Conservation (phyloP, 2,797 vertebrate species). For the Hozukius guyotensis region DNA sequence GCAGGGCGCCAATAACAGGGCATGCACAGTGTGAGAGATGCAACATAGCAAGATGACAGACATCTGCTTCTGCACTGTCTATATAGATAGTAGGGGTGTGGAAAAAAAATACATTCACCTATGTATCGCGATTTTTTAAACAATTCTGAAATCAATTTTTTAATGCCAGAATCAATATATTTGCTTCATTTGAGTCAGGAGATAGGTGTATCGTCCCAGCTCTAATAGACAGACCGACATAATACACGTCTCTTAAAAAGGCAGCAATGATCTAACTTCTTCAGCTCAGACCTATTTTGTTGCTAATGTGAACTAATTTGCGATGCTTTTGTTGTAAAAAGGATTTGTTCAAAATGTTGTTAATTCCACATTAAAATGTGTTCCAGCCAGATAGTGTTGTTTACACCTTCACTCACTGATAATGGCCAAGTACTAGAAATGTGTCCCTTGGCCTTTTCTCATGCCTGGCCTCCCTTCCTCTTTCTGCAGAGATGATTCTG, state of each 20-base stretch:
- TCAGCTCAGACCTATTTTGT: not conserved
- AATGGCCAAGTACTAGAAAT: slow-evolving; percentile 27
- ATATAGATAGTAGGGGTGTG: not conserved
- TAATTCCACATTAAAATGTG: not conserved
- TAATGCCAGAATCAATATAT: too few species aligned
- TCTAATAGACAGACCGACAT: too few species aligned
- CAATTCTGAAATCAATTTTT: too few species aligned
- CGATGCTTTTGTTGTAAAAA: not conserved
- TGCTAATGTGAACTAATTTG: not conserved
- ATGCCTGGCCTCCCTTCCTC: slow-evolving; percentile 6
- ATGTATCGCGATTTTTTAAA: too few species aligned
- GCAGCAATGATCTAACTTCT: not conserved
- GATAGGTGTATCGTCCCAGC: too few species aligned
- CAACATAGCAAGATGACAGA: not conserved
- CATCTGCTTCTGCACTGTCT: not conserved
- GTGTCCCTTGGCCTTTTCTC: slow-evolving; percentile 21
- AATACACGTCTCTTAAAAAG: not conserved
- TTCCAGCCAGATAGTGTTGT: slow-evolving; percentile 5
- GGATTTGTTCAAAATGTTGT: not conserved
- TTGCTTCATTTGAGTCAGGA: too few species aligned
- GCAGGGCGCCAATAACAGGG: not conserved
- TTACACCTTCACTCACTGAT: slow-evolving; percentile 15
- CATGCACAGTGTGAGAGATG: not conserved
- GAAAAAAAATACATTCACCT: too few species aligned
- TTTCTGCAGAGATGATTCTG: slow-evolving; percentile 30